A percentile compares a stretch with the other conserved stretches of the same genome.
Evolutionary conservation across 2,113 vertebrate species (phyloP).

Genomic region (Pelodiscus sinensis): DNA sequence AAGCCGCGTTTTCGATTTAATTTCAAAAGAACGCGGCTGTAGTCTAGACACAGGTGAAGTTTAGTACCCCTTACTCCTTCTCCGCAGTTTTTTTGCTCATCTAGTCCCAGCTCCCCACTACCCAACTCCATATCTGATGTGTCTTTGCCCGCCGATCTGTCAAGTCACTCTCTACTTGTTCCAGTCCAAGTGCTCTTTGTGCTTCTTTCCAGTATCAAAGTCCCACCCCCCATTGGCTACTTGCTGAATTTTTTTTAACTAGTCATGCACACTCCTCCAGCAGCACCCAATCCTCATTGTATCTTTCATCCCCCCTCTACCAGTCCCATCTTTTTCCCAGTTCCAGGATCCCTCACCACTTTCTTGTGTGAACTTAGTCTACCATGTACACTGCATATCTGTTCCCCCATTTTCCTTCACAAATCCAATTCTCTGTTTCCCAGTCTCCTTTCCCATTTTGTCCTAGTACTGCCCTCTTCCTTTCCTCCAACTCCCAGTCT

Average conservation of each 20-base stretch:
- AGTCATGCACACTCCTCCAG: not conserved
- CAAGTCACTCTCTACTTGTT: not conserved
- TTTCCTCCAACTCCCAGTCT: not conserved
- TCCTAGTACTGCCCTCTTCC: not conserved
- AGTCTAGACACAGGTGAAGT: too few species aligned
- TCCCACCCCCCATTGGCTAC: not conserved
- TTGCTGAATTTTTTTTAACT: not conserved
- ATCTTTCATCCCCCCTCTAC: not conserved
- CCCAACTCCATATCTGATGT: not conserved
- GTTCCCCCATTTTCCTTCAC: not conserved
- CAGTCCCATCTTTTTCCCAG: too few species aligned
- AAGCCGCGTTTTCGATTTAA: too few species aligned
- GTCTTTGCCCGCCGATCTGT: not conserved
- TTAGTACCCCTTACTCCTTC: not conserved
- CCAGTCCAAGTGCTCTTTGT: not conserved
- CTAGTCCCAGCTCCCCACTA: not conserved
- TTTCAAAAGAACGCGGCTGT: too few species aligned
- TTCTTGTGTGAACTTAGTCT: not conserved
- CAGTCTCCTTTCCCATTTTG: not conserved
- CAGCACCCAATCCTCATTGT: not conserved
- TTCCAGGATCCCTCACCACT: not conserved
- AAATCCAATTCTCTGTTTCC: not conserved
- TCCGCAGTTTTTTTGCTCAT: not conserved
- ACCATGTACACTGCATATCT: not conserved
- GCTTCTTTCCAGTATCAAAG: not conserved